Conservation (phyloP, 1,140 invertebrate genomes). For the Pristionchus pacificus region DNA sequence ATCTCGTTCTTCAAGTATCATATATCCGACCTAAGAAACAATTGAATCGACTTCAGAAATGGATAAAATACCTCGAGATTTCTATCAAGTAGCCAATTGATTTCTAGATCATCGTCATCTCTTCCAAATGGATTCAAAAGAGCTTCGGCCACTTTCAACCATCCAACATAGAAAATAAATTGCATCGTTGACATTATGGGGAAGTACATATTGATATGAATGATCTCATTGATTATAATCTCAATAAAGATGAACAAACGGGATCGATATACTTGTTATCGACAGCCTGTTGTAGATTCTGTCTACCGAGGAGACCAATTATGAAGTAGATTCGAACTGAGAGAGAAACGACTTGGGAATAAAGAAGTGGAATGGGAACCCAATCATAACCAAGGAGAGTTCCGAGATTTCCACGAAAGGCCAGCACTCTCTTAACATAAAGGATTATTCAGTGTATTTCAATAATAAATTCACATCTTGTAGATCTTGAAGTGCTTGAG, state of each 20-base stretch:
- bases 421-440: not conserved
- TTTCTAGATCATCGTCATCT: constrained; percentile 65
- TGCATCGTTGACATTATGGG: not conserved
- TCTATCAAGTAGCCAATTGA: constrained; percentile 31
- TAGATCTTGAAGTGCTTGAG: not conserved
- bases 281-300: not conserved
- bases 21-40: not conserved
- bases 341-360: not conserved
- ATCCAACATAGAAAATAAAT: not conserved
- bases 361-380: not conserved
- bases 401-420: not conserved
- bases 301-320: not conserved
- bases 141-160: constrained; percentile 64
- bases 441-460: too few species aligned
- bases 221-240: not conserved
- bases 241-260: not conserved
- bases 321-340: not conserved
- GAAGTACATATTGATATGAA: not conserved
- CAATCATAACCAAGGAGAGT: not conserved
- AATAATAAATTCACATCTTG: not conserved
- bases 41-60: not conserved
- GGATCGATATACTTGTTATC: not conserved
- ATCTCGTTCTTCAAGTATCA: not conserved
- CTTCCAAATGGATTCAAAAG: constrained; percentile 87
- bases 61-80: constrained; percentile 26